Base-by-base conservation (phyloP, 2,797 vertebrate genomes). In the Fundulus diaphanus region DNA sequence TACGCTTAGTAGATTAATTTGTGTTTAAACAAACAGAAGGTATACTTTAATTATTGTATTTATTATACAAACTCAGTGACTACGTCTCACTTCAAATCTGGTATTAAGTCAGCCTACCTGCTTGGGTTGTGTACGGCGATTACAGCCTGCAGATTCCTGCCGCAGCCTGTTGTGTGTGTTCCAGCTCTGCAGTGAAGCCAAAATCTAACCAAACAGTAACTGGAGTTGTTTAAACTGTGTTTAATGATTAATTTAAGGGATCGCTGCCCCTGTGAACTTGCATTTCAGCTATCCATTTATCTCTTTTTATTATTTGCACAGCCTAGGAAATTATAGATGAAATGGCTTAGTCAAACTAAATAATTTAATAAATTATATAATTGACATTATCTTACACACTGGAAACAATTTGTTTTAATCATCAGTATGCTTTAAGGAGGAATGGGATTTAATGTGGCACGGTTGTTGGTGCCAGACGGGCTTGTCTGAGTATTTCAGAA, bases 201-300 rank as follows among this genome's bases (percentile, higher is more conserved):
- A 83, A 81, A 74, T 87, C 54, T 79, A 82, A 79, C 77, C 72
- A 72, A 42, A 72, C 69, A 49, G 35, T 52, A 61, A 80, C 72
- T 72, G 44, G 79, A 84, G 70, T 49, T 90, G 89, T 90, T 89
- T 91, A 88, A 82, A 73, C 57, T 88, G 48, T 78, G 89, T 86
- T 76, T 93, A 94, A 94, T 94, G 54, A 93, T 94, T 94, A 82
- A 93, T 90, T 80, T 49, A 24, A 72, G 48, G 54, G 73, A 72
- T 67, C 80, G 81, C 51, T 70, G 78, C 65, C 72, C 63, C 59
- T 37, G 59, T 52, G 24, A 69, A 54, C 56, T 42, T 37, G 37
- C 65, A 74, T 66, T 70, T 66, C 73, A 63, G 35, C 15, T 73
- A n/a, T 22, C 1, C 18, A 15, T 46, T 72, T 51, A 42, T 79